These are phyloP conservation scores for Acinonyx jubatus DNA, from an alignment of 2,113 vertebrate species.

Conservation along the genomic window DNA sequence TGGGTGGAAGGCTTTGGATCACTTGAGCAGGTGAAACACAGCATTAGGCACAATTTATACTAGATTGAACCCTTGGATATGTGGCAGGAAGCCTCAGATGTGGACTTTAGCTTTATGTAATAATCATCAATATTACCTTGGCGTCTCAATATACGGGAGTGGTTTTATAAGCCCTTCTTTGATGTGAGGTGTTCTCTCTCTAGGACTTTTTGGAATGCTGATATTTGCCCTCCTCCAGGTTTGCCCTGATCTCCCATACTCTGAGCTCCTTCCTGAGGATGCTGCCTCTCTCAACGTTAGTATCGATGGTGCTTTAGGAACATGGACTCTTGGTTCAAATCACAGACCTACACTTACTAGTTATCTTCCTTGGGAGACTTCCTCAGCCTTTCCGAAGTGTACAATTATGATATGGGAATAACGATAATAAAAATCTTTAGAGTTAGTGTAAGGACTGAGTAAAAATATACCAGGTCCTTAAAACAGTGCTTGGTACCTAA, in stretches of 20 bases:
- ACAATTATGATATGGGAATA: not conserved
- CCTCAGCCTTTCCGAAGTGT: not conserved
- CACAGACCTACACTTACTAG: not conserved
- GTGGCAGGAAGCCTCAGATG: not conserved
- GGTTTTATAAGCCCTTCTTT: not conserved
- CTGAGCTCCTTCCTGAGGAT: not conserved
- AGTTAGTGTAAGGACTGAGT: not conserved
- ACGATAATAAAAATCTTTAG: not conserved
- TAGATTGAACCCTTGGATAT: not conserved
- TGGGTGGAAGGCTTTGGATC: not conserved
- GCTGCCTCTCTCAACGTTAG: not conserved
- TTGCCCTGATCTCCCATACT: not conserved
- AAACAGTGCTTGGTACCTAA: not conserved
- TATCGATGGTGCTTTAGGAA: not conserved
- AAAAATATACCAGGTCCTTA: not conserved
- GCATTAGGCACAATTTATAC: accelerated
- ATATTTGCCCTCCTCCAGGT: not conserved
- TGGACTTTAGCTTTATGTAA: not conserved
- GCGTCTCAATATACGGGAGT: not conserved
- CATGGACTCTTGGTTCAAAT: not conserved
- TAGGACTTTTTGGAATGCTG: not conserved
- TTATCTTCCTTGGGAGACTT: not conserved
- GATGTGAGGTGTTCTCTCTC: not conserved
- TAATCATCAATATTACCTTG: not conserved
- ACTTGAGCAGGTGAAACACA: not conserved